These are phyloP conservation scores for Leptocoma aspasia DNA, from an alignment of 2,113 vertebrate species.

Conservation along the genomic window DNA sequence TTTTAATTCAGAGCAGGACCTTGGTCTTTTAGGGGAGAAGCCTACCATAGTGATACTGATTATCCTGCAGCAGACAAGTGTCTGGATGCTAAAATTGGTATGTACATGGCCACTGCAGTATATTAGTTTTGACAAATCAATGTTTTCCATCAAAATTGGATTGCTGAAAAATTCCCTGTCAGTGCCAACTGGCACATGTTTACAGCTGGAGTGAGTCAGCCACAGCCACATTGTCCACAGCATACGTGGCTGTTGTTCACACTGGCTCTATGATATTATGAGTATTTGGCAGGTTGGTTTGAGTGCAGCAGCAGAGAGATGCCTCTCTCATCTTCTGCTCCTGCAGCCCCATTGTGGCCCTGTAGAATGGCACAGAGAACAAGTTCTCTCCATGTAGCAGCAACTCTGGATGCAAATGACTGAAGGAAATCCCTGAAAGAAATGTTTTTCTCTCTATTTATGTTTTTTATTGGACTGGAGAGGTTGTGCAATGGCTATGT, in stretches of 20 bases:
- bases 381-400: neutral
- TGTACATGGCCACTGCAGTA: neutral
- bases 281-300: neutral
- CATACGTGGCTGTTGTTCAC: neutral
- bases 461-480: neutral
- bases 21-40: neutral
- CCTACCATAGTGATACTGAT: neutral
- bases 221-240: neutral
- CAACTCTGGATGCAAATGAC: neutral
- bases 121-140: conserved; percentile 1
- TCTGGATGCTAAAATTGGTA: neutral
- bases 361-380: neutral
- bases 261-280: neutral
- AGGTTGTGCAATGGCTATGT: neutral
- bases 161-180: neutral
- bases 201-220: neutral
- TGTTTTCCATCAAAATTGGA: conserved; percentile 25
- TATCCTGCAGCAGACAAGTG: neutral
- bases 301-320: neutral
- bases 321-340: neutral
- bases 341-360: neutral
- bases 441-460: neutral
- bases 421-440: neutral
- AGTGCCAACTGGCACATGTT: neutral
- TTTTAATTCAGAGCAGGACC: neutral